phyloP scores from a whole-genome alignment of 64 coral and sea anemone genomes.

The Pocillopora verrucosa region DNA sequence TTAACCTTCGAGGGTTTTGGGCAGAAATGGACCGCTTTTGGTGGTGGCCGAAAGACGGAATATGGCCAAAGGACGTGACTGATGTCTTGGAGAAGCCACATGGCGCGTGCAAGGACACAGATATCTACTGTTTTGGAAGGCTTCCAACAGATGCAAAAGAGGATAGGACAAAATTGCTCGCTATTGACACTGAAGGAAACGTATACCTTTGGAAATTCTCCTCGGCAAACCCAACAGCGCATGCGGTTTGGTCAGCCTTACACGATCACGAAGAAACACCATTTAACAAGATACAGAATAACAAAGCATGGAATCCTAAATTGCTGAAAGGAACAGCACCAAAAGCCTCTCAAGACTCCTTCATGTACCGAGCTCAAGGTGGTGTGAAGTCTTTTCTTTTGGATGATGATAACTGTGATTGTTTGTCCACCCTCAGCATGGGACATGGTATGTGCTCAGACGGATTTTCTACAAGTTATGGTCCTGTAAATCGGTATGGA shows the following conservation, averaged over 20 bases:
- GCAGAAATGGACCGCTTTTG: constrained; percentile 67
- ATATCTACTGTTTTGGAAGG: constrained; percentile 67
- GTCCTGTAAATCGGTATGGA: constrained; percentile 27
- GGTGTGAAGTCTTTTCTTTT: constrained; percentile 70
- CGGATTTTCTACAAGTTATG: constrained; percentile 34
- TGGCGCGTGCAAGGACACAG: constrained; percentile 52
- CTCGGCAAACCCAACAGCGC: constrained; percentile 69
- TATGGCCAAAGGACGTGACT: constrained; percentile 40
- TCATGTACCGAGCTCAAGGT: constrained; percentile 42
- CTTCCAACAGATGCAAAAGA: constrained; percentile 46
- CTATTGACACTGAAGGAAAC: constrained; percentile 66
- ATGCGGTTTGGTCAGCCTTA: constrained; percentile 70
- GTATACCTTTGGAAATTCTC: constrained; percentile 67
- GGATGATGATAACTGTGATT: constrained; percentile 71
- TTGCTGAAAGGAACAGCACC: constrained; percentile 52
- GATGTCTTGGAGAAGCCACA: constrained; percentile 65
- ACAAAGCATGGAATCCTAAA: constrained; percentile 61
- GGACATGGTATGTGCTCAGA: constrained; percentile 10
- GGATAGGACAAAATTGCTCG: constrained; percentile 58
- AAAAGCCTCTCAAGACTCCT: constrained; percentile 33
- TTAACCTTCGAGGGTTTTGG: constrained; percentile 56
- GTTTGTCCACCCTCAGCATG: constrained; percentile 50
- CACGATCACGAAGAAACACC: constrained; percentile 59
- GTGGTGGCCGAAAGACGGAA: constrained; percentile 78
- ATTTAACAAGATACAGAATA: constrained; percentile 32